Evolutionary conservation across 2,113 vertebrate species (phyloP).

Genomic region (Capricornis sumatraensis): DNA sequence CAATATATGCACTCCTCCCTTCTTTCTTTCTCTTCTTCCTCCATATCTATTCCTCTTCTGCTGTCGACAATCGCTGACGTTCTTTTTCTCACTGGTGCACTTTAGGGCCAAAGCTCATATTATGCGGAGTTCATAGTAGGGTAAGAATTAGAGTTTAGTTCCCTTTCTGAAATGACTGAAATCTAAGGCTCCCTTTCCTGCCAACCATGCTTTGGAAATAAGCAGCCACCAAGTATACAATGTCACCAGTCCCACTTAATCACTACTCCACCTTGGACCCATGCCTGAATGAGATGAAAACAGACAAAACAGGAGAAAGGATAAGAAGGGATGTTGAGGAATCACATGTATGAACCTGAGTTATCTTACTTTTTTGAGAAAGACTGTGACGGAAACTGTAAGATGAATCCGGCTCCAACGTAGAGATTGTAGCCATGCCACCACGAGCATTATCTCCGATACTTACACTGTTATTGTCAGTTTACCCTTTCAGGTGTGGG

Average conservation of each 20-base stretch:
- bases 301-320: not conserved
- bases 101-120: not conserved
- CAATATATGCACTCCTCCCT: not conserved
- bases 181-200: not conserved
- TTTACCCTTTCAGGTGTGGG: constrained; percentile 48
- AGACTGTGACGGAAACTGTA: constrained; percentile 3
- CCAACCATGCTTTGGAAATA: constrained; percentile 4
- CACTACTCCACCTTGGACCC: constrained; percentile 29
- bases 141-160: not conserved
- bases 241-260: not conserved
- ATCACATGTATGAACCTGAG: not conserved
- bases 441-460: not conserved
- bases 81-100: not conserved
- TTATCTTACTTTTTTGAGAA: not conserved
- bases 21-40: not conserved
- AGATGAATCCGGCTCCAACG: constrained; percentile 1
- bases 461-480: not conserved
- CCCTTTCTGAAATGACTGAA: not conserved
- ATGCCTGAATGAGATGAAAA: not conserved
- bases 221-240: not conserved
- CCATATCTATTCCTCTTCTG: not conserved
- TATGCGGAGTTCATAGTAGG: not conserved
- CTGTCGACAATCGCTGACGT: not conserved
- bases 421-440: constrained; percentile 33
- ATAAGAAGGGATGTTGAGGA: not conserved